Base-by-base conservation (phyloP, 2,113 vertebrate genomes). In the Pachyramphus minor region DNA sequence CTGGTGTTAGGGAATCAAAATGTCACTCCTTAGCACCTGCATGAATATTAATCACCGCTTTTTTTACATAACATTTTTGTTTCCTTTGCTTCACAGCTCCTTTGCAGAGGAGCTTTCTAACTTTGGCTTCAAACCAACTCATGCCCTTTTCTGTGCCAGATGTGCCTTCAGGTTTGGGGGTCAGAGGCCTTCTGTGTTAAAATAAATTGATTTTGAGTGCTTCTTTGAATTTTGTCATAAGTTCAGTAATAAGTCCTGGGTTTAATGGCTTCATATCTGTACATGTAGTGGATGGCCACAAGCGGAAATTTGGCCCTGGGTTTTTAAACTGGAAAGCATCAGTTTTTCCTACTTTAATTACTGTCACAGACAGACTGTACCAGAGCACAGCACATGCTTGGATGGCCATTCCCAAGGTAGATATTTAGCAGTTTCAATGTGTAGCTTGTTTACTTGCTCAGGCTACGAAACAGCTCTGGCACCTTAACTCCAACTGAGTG, bases 1-100 rank as follows among this genome's bases (percentile, higher is more conserved):
- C 76, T 55, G 53, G 88, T 93, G 88, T 96, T 90, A 90, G 25
- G 83, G 86, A 96, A 94, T 90, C 94, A 94, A 89, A 96, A 96
- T 96, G 95, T 96, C 94, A 96, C 80, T 96, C 49, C 76, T 87
- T 87, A 89, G 73, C 80, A 93, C 76, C 80, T 63, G 69, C 73
- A 94, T 90, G 56, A 94, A 95, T 96, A 94, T 84, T 92, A 93
- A 90, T 79, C 11, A 89, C 18, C 69, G 89, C 7, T 33, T 58
- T 90, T 95, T 96, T 96, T 89, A 93, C 33, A 44, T 79, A 73
- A 91, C 67, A 69, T 89, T 89, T 95, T 89, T 68, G 49, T 78
- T 84, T 81, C 63, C 72, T 89, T 91, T 71, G 55, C 35, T 93
- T 42, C 20, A 23, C 59, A 74, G 60, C 24, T 88, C 45, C 67